Evolutionary conservation across 2,797 vertebrate species (phyloP).

Genomic region (Vultur gryphus): DNA sequence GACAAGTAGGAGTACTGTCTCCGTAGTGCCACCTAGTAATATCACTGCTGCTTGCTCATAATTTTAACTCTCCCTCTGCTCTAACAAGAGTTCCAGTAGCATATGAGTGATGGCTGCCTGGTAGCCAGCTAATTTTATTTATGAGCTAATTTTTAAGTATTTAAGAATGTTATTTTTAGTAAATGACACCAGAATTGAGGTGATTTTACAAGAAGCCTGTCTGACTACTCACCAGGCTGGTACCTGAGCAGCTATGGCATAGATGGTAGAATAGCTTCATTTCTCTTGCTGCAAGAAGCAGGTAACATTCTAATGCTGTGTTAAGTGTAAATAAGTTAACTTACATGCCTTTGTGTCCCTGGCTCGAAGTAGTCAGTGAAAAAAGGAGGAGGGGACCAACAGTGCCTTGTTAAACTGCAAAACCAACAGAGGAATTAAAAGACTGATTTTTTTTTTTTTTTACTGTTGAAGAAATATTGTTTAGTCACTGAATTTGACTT

Average conservation of each 20-base stretch:
- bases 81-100: background rate
- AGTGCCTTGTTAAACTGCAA: background rate
- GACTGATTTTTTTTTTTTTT: background rate
- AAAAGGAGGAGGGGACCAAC: background rate
- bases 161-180: background rate
- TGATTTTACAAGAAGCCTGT: background rate
- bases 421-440: background rate
- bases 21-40: background rate
- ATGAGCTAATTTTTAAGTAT: background rate
- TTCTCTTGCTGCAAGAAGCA: background rate
- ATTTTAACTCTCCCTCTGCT: background rate
- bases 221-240: background rate
- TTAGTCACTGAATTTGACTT: background rate
- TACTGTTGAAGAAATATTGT: background rate
- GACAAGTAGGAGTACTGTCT: background rate
- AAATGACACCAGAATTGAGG: background rate
- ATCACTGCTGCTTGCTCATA: background rate
- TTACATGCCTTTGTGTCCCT: background rate
- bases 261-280: background rate
- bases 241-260: background rate
- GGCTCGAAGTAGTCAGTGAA: background rate
- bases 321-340: background rate
- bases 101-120: background rate
- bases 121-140: background rate
- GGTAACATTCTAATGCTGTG: background rate